Conservation (phyloP, 64 coral and sea anemone species). For the Acropora yongei region DNA sequence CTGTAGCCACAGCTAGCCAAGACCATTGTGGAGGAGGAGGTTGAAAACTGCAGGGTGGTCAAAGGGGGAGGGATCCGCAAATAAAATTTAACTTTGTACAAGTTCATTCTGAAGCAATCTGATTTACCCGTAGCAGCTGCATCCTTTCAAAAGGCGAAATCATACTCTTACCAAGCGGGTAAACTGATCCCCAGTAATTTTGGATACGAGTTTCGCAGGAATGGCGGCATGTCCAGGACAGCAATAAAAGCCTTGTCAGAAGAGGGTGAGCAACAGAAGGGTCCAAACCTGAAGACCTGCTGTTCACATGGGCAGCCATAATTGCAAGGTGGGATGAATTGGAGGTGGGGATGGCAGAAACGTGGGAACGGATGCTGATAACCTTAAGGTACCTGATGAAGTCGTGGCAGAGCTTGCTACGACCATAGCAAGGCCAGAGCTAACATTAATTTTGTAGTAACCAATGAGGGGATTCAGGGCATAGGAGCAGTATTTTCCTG, state of each 20-base stretch:
- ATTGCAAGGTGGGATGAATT: no score
- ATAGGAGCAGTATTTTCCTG: no score
- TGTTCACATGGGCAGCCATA: not conserved
- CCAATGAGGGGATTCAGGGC: no score
- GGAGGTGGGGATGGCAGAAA: no score
- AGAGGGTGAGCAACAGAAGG: not conserved
- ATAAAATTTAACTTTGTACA: not conserved
- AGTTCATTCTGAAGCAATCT: not conserved
- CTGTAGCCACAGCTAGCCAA: not conserved
- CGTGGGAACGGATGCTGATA: no score
- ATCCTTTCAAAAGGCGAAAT: not conserved
- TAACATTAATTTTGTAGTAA: no score
- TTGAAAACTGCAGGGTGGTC: not conserved
- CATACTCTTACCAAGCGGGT: not conserved
- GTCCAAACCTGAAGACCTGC: not conserved
- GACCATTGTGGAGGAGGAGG: no score
- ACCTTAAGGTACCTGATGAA: no score
- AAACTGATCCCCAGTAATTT: not conserved
- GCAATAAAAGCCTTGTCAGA: not conserved
- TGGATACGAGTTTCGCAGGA: not conserved
- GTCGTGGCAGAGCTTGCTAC: no score
- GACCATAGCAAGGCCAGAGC: no score
- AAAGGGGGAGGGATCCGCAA: not conserved
- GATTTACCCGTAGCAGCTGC: not conserved
- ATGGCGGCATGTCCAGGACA: not conserved